Evolutionary conservation across 2,888 invertebrate genomes (phyloP), one percentile per base, ranked within the genome.

Genomic region (Eupithecia vulgata): DNA sequence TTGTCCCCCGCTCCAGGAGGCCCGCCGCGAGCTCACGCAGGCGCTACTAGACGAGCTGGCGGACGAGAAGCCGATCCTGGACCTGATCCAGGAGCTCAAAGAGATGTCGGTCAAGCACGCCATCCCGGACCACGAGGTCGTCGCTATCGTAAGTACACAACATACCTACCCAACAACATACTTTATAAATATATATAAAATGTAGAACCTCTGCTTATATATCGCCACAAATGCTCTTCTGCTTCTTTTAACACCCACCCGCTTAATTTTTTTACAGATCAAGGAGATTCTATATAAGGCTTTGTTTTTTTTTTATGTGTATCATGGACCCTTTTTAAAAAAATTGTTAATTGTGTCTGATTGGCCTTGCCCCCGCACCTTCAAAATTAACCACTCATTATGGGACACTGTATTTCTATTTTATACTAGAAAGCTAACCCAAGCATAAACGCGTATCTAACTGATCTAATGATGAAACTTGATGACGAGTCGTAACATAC

Each of bases 101-200:
- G 99, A 99, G 88, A 97, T 97, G 95, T 97, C 98, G 82, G 93
- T 94, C 84, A 97, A 97, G 89, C 96, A 97, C 91, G 95, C 95
- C 91, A 97, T 99, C 87, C 97, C 97, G 71, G 99, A 99, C 91
- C 97, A 98, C 89, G 99, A 99, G 94, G 96, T 98, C 81, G 96
- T 97, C 83, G 96, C 97, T 84, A 95, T 98, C 91, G 98, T 98
- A 94, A 96, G 96, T 95, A 80, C 61, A 37, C 37, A 75, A 52
- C 48, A 52, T 21, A 52, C 21, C 4, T 8, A n/a, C n/a, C n/a
- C n/a, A n/a, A n/a, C n/a, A n/a, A n/a, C n/a, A n/a, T 52, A 21
- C 7, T 45, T 45, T 45, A 45, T 17, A 45, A 7, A 45, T 45
- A 17, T 12, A 17, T 12, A 42, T 13, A 17, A 17, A 5, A 7